Percentiles rank a stretch among this genome's conserved stretches.
Evolutionary conservation across 2,113 vertebrate species (phyloP).

Genomic region (Cryptotis parvus): DNA sequence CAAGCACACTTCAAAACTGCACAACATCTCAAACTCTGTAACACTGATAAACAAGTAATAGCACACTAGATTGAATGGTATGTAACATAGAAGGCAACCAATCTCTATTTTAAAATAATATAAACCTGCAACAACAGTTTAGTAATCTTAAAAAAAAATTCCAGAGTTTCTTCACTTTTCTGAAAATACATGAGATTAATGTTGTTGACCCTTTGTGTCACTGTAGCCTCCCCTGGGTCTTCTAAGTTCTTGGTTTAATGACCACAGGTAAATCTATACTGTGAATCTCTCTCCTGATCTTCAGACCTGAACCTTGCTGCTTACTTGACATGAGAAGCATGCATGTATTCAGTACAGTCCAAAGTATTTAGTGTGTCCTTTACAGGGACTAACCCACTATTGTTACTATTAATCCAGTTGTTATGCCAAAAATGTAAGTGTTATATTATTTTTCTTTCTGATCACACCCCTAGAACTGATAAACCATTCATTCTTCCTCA

Average conservation of each 20-base stretch:
- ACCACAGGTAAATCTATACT: background rate
- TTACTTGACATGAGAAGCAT: background rate
- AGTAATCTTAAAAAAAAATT: no score
- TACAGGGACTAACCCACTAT: background rate
- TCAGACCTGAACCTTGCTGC: background rate
- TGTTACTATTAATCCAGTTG: background rate
- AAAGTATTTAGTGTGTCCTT: background rate
- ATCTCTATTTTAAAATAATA: no score
- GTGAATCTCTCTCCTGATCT: background rate
- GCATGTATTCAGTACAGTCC: background rate
- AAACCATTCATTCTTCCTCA: background rate
- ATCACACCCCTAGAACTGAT: background rate
- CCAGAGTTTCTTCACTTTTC: no score
- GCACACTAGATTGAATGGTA: no score
- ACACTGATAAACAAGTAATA: no score
- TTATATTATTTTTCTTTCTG: slow-evolving; percentile 18
- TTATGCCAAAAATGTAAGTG: background rate
- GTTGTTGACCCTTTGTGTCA: background rate
- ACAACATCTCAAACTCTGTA: no score
- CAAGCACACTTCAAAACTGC: no score
- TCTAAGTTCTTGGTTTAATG: background rate
- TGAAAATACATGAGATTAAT: background rate
- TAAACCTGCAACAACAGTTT: no score
- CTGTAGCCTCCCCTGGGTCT: background rate
- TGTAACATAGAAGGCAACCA: no score